A percentile compares a stretch with the other conserved stretches of the same genome.
Evolutionary conservation across 2,888 invertebrate genomes (phyloP).

Genomic region (Byasa hedistus): DNA sequence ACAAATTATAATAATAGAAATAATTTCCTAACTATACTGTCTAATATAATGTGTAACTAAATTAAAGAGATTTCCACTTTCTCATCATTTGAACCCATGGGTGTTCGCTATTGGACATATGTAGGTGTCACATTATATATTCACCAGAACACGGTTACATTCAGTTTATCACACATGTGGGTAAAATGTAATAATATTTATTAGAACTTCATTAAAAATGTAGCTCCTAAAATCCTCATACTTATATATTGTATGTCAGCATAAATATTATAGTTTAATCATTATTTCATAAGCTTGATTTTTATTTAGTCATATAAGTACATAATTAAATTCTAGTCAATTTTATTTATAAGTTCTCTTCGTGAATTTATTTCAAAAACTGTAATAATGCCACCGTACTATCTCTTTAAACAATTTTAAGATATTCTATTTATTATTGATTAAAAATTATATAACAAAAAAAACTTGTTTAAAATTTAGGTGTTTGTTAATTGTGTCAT

Average conservation of each 20-base stretch:
- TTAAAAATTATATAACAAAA: slow-evolving; percentile 6
- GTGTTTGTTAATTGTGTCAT: slow-evolving; percentile 8
- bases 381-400: slow-evolving; percentile 22
- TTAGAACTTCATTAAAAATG: no score
- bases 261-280: no score
- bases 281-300: not conserved
- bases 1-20: slow-evolving; percentile 39
- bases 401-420: slow-evolving; percentile 17
- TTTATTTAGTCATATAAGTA: slow-evolving; percentile 51
- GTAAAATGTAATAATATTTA: no score
- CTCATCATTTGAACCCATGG: not conserved
- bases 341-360: slow-evolving; percentile 43
- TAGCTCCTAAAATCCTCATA: not conserved
- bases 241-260: not conserved
- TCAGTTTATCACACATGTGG: no score
- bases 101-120: no score
- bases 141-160: no score
- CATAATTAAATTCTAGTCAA: slow-evolving; percentile 67
- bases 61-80: slow-evolving; percentile 16
- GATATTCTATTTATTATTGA: slow-evolving; percentile 12
- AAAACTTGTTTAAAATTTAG: slow-evolving; percentile 3
- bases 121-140: no score
- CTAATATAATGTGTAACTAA: slow-evolving; percentile 7
- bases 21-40: slow-evolving; percentile 18
- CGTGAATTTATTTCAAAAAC: slow-evolving; percentile 25